phyloP scores from a whole-genome alignment of 2,113 vertebrate genomes.

The Sorex araneus region DNA sequence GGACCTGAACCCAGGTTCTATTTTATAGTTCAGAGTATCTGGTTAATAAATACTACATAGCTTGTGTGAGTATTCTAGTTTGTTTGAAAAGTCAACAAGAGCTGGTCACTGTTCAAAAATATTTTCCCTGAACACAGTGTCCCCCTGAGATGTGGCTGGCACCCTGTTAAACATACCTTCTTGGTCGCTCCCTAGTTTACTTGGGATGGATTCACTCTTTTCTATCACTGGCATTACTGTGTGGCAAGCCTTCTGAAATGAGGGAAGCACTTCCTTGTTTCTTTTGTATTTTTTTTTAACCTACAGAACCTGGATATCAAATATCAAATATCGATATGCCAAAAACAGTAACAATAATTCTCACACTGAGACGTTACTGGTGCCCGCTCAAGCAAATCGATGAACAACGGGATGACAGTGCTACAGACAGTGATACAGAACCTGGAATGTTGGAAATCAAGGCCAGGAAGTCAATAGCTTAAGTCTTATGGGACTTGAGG shows the following conservation, averaged over 20 bases:
- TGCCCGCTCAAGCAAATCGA: no score
- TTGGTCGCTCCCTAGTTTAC: not conserved
- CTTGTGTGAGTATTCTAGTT: slow-evolving; percentile 11
- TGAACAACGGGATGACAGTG: no score
- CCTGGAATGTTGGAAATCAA: not conserved
- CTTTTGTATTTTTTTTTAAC: not conserved
- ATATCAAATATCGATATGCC: no score
- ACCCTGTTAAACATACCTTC: not conserved
- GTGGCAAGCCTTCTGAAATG: not conserved
- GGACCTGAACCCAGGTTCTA: slow-evolving; percentile 52
- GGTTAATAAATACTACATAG: not conserved
- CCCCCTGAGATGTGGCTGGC: not conserved
- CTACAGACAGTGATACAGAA: no score
- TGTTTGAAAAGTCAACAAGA: slow-evolving; percentile 61
- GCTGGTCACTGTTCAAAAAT: slow-evolving; percentile 36
- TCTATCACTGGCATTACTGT: not conserved
- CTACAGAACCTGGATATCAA: not conserved
- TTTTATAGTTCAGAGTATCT: slow-evolving; percentile 23
- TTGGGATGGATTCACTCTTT: not conserved
- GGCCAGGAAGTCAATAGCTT: not conserved
- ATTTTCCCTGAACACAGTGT: not conserved
- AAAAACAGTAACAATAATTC: no score
- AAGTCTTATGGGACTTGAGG: not conserved
- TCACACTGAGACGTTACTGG: no score
- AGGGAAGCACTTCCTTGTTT: not conserved